Evolutionary conservation across 1,140 invertebrate genomes (phyloP).

Genomic region (Pogonus chalceus): DNA sequence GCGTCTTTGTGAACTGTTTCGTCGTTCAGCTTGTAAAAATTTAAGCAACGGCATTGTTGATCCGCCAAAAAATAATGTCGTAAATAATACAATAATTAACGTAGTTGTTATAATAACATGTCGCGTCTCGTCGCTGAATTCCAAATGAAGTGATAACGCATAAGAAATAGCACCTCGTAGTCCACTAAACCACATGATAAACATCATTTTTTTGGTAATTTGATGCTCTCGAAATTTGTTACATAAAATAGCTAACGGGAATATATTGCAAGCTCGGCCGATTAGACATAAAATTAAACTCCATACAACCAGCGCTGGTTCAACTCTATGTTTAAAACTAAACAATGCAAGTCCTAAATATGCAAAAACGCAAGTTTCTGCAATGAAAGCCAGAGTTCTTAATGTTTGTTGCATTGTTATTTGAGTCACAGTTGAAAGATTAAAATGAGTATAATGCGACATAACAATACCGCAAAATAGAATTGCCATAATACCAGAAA

Average conservation of each 20-base stretch:
- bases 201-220: slow-evolving; percentile 97
- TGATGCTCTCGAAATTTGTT: slow-evolving; percentile 96
- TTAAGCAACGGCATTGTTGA: slow-evolving; percentile 94
- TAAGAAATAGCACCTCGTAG: slow-evolving; percentile 96
- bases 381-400: slow-evolving; percentile 93
- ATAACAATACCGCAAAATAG: slow-evolving; percentile 98
- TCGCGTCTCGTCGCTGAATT: slow-evolving; percentile 86
- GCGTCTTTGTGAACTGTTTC: slow-evolving; percentile 35
- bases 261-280: slow-evolving; percentile 93
- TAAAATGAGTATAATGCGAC: slow-evolving; percentile 99
- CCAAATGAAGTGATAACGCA: slow-evolving; percentile 90
- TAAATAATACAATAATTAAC: slow-evolving; percentile 92
- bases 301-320: slow-evolving; percentile 82
- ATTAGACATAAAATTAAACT: slow-evolving; percentile 85
- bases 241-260: slow-evolving; percentile 84
- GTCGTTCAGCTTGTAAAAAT: slow-evolving; percentile 54
- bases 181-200: slow-evolving; percentile 99
- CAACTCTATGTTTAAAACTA: slow-evolving; percentile 80
- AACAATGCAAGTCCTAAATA: slow-evolving; percentile 96
- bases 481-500: slow-evolving; percentile 98
- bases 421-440: slow-evolving; percentile 95
- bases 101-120: slow-evolving; percentile 96
- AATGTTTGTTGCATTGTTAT: slow-evolving; percentile 99
- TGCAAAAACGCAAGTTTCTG: slow-evolving; percentile 99
- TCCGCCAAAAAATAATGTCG: slow-evolving; percentile 88